Percentiles rank a stretch among this genome's conserved stretches.
Conservation (phyloP, 2,797 vertebrate species). For the Eulemur mongoz region DNA sequence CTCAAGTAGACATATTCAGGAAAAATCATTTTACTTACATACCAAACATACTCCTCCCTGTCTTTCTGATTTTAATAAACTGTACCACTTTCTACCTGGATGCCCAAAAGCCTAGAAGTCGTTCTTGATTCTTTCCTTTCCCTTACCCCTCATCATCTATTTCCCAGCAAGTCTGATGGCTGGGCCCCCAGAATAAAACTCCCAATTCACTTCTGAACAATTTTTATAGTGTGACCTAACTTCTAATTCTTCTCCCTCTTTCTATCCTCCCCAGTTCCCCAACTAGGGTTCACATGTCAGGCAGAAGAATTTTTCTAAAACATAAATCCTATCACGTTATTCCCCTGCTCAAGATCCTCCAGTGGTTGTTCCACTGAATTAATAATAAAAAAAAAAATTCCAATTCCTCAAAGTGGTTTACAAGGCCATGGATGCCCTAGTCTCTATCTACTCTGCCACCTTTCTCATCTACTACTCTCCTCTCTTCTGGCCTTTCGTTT, state of each 20-base stretch:
- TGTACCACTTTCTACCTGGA: background rate
- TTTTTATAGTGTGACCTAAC: background rate
- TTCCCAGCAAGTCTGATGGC: background rate
- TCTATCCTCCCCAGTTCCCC: background rate
- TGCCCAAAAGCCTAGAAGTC: background rate
- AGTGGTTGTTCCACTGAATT: background rate
- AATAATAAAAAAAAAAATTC: background rate
- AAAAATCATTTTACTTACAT: background rate
- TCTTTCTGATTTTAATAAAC: constrained; percentile 1
- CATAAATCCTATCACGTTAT: background rate
- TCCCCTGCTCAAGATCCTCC: background rate
- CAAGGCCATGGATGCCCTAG: background rate
- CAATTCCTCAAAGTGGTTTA: background rate
- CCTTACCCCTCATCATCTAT: background rate
- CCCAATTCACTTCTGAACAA: background rate
- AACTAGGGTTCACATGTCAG: background rate
- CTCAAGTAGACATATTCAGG: background rate
- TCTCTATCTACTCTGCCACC: background rate
- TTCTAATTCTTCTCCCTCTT: background rate
- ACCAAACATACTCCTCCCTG: background rate
- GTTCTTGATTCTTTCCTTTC: background rate
- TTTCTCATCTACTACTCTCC: background rate
- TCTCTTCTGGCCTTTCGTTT: background rate
- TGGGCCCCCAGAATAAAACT: constrained; percentile 26
- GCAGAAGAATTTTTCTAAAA: background rate